phyloP scores from a whole-genome alignment of 92 coral and sea anemone genomes.

The Hydrozoanthus gracilis region DNA sequence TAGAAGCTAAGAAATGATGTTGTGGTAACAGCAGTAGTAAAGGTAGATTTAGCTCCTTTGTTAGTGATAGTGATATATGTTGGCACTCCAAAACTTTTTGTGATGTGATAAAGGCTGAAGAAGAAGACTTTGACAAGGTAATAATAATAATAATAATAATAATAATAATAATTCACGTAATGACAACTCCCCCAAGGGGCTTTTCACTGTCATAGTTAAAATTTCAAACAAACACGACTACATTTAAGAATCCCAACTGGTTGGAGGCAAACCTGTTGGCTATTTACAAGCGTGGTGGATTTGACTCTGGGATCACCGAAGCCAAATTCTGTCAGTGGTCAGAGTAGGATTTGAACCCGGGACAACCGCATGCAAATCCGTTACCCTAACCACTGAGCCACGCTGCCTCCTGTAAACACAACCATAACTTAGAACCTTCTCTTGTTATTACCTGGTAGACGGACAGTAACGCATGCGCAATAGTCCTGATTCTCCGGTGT shows the following conservation, averaged over 20 bases:
- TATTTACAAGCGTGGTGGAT: no score
- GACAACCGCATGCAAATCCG: no score
- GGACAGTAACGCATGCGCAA: conserved; percentile 55
- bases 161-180: not conserved
- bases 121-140: not conserved
- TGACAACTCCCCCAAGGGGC: no score
- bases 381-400: no score
- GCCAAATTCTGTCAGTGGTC: no score
- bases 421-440: not conserved
- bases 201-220: no score
- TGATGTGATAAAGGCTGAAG: no score
- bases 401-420: not conserved
- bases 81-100: not conserved
- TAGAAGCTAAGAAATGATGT: not conserved
- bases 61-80: not conserved
- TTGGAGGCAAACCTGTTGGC: no score
- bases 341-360: no score
- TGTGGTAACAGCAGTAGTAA: not conserved
- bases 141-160: not conserved
- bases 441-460: not conserved
- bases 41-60: not conserved
- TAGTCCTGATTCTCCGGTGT: conserved; percentile 56
- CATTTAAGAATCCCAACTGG: no score
- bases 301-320: no score
- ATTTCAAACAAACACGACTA: no score